Conservation (phyloP, 2,888 invertebrate species). For the Limnephilus rhombicus region DNA sequence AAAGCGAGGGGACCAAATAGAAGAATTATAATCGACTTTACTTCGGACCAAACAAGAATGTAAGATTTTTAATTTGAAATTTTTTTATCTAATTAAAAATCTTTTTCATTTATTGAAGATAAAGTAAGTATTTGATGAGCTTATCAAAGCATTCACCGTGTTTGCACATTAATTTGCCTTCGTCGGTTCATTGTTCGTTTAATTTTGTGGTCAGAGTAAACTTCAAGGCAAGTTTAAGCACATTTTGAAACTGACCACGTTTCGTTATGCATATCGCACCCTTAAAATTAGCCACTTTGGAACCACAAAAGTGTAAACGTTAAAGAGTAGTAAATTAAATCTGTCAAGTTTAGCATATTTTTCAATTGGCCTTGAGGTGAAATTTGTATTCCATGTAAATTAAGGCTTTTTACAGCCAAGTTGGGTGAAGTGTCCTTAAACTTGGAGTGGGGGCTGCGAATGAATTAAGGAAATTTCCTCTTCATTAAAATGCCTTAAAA, state of each 20-base stretch:
- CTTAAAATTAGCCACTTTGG: background rate
- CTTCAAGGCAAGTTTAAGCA: background rate
- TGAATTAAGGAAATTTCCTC: background rate
- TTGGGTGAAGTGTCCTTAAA: background rate
- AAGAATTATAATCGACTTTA: too few species aligned
- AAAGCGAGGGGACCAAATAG: too few species aligned
- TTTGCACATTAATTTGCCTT: too few species aligned
- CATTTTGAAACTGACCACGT: constrained; percentile 26
- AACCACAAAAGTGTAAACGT: background rate
- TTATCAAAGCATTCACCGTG: too few species aligned
- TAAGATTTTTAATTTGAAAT: too few species aligned
- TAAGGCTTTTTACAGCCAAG: background rate
- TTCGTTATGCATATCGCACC: background rate
- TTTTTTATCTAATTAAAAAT: too few species aligned
- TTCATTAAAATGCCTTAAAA: background rate
- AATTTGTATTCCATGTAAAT: background rate
- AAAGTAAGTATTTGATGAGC: too few species aligned
- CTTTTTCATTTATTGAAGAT: too few species aligned
- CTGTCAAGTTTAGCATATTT: background rate
- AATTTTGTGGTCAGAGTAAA: background rate
- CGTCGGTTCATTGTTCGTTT: too few species aligned
- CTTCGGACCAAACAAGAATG: too few species aligned
- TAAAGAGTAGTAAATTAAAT: background rate
- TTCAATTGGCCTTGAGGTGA: background rate
- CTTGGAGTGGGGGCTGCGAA: background rate